Evolutionary conservation across 2,797 vertebrate genomes (phyloP).

Genomic region (Catostomus latipinnis): DNA sequence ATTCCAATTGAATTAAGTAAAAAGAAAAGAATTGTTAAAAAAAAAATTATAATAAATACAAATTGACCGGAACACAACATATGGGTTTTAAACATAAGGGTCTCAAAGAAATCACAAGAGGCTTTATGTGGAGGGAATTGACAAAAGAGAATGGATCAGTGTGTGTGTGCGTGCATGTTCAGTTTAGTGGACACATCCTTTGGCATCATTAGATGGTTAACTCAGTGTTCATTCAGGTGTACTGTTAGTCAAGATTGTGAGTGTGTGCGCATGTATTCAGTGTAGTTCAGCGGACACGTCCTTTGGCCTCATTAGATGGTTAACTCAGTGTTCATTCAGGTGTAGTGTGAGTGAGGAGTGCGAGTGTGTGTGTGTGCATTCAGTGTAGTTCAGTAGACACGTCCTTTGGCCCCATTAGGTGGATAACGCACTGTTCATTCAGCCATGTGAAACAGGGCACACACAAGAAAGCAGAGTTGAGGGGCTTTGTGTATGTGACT

Average conservation of each 20-base stretch:
- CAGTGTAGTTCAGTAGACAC: constrained; percentile 67
- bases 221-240: constrained; percentile 70
- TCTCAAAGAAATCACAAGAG: constrained; percentile 17
- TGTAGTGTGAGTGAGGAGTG: constrained; percentile 45
- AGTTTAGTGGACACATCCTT: constrained; percentile 67
- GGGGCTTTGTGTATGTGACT: too few species aligned
- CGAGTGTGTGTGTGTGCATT: constrained; percentile 63
- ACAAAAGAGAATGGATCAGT: constrained; percentile 24
- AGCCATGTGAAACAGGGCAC: constrained; percentile 68
- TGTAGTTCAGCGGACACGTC: constrained; percentile 64
- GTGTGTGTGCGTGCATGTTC: background rate
- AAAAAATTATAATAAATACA: too few species aligned
- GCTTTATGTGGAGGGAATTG: constrained; percentile 10
- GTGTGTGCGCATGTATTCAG: constrained; percentile 42
- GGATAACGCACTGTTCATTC: constrained; percentile 75
- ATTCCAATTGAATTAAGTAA: too few species aligned
- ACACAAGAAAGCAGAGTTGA: constrained; percentile 47
- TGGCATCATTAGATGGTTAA: constrained; percentile 80
- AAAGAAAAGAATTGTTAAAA: too few species aligned
- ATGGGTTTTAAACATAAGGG: background rate
- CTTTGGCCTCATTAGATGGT: constrained; percentile 78
- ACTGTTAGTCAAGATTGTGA: constrained; percentile 43
- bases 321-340: constrained; percentile 74
- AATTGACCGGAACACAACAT: too few species aligned
- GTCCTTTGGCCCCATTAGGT: constrained; percentile 77